Evolutionary conservation across 2,797 vertebrate species (phyloP).

Genomic region (Perodicticus potto): DNA sequence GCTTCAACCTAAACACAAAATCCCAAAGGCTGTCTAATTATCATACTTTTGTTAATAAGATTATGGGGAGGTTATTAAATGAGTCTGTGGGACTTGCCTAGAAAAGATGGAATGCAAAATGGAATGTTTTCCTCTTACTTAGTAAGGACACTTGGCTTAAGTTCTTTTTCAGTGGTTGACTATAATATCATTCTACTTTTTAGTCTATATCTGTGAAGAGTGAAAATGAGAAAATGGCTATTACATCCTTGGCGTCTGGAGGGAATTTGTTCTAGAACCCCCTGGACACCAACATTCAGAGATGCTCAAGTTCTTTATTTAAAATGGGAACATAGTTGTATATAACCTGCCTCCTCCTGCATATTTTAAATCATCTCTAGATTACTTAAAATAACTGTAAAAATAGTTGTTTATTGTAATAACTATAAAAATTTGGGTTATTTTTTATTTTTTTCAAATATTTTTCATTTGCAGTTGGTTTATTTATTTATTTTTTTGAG

Average conservation of each 20-base stretch:
- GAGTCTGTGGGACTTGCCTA: constrained; percentile 9
- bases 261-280: neutral
- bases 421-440: neutral
- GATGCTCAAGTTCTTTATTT: neutral
- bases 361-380: neutral
- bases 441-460: neutral
- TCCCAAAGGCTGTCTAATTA: constrained; percentile 19
- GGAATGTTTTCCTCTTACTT: fast-evolving
- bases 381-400: neutral
- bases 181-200: neutral
- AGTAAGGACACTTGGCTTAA: neutral
- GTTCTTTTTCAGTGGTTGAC: neutral
- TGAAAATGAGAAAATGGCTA: neutral
- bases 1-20: constrained; percentile 46
- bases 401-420: neutral
- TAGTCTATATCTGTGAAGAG: neutral
- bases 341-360: neutral
- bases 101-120: neutral
- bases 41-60: constrained; percentile 55
- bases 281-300: neutral
- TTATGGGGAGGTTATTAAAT: constrained; percentile 68
- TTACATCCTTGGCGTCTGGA: neutral
- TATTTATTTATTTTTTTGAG: too few species aligned
- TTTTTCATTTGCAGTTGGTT: neutral
- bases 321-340: neutral